Evolutionary conservation across 2,113 vertebrate species (phyloP).

Genomic region (Hippocampus abdominalis): DNA sequence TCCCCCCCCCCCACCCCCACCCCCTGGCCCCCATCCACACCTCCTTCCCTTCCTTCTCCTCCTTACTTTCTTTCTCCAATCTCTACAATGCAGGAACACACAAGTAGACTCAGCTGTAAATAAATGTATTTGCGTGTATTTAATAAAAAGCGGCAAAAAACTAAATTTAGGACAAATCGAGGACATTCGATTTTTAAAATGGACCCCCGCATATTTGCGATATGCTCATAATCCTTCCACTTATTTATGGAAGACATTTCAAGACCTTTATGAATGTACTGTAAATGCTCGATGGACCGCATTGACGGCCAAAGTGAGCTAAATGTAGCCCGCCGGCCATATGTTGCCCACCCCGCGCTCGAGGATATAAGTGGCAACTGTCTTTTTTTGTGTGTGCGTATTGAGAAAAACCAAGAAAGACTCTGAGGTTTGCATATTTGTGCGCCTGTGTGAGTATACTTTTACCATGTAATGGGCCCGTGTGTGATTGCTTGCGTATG

Average conservation of each 20-base stretch:
- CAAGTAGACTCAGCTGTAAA: constrained; percentile 45
- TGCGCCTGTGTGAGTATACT: constrained; percentile 68
- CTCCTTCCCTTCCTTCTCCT: constrained; percentile 30
- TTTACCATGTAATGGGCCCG: constrained; percentile 60
- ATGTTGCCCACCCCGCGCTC: neutral
- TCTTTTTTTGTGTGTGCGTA: constrained; percentile 18
- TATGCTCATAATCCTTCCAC: too few relatives aligned
- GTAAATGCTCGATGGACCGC: neutral
- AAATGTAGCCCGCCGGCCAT: neutral
- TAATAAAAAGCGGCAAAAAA: constrained; percentile 9
- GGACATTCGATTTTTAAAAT: neutral
- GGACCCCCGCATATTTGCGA: too few relatives aligned
- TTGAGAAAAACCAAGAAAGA: constrained; percentile 55
- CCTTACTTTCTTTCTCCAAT: constrained; percentile 4
- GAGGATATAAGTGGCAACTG: constrained; percentile 43
- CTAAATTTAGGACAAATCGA: neutral
- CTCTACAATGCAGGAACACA: constrained; percentile 49
- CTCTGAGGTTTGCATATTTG: constrained; percentile 63
- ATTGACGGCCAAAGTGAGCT: neutral
- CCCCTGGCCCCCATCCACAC: constrained; percentile 30
- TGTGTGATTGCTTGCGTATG: constrained; percentile 55
- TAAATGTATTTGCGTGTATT: constrained; percentile 23
- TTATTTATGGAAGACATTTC: neutral
- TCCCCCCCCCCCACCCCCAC: constrained; percentile 37
- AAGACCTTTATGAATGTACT: neutral